Evolutionary conservation across 1,140 invertebrate genomes (phyloP), one percentile per base, ranked within the genome.

Genomic region (Solenopsis invicta): DNA sequence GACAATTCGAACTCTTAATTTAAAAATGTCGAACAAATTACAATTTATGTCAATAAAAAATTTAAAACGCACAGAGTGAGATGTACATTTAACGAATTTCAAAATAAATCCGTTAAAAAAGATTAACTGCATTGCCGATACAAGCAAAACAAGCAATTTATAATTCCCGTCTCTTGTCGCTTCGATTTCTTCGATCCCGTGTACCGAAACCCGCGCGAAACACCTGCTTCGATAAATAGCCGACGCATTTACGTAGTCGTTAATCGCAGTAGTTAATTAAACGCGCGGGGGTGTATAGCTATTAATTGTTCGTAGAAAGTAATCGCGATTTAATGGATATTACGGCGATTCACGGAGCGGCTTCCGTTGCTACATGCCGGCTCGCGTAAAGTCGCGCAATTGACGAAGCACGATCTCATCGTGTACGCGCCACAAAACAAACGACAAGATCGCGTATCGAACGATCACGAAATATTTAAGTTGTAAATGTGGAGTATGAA

Each of bases 221-320:
- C n/a, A n/a, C 50, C 50, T 52, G 50, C 54, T 56, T 56, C n/a
- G 18, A 56, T 66, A 66, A 66, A 41, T 66, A 41, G 34, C 34
- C 62, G 8, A 66, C 16, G 8, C 16, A 64, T 62, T 62, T 62
- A 18, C 59, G 9, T 45, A 62, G 34, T 64, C 34, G 62, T 66
- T 66, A 66, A 66, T 66, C 62, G 34, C 34, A 41, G 16, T 10
- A 66, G 34, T 24, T 41, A 66, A 66, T 66, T 66, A 66, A 66
- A 37, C 29, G 62, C 62, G 34, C 29, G 62, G 8, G 62, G 8
- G 34, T 18, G 18, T 41, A 41, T 10, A 66, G 62, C 9, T 66
- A 8, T 66, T 66, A 66, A 66, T 66, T 66, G 62, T 41, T 41
- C 18, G 24, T n/a, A 66, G 18, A 66, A 66, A 66, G 62, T n/a